These are phyloP conservation scores for Silurus glanis DNA, from an alignment of 2,113 vertebrate species.

Conservation along the genomic window DNA sequence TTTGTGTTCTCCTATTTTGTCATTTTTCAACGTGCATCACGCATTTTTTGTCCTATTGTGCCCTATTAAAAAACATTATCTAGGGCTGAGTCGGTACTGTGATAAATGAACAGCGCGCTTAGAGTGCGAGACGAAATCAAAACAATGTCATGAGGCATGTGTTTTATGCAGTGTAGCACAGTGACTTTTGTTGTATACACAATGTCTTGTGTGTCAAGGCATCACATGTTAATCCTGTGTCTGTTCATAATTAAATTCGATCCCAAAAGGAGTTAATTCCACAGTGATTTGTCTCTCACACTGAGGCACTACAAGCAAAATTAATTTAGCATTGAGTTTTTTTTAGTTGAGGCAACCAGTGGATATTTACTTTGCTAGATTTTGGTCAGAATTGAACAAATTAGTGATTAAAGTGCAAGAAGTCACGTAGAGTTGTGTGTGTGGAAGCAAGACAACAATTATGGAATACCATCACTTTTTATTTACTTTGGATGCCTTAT, in stretches of 20 bases:
- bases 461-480: no score
- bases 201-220: neutral
- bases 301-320: neutral
- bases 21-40: neutral
- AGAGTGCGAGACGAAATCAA: neutral
- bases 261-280: neutral
- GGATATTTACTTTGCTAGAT: no score
- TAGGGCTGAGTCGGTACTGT: neutral
- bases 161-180: neutral
- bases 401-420: no score
- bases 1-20: neutral
- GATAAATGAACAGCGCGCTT: neutral
- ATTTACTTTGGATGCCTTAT: no score
- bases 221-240: neutral
- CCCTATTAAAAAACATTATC: no score
- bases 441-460: no score
- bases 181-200: neutral
- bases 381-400: no score
- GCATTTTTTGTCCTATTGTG: neutral
- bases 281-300: neutral
- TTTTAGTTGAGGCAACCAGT: no score
- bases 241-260: neutral
- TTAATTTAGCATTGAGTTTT: neutral
- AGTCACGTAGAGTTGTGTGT: no score
- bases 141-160: neutral